Evolutionary conservation across 2,113 vertebrate genomes (phyloP).

Genomic region (Conger conger): DNA sequence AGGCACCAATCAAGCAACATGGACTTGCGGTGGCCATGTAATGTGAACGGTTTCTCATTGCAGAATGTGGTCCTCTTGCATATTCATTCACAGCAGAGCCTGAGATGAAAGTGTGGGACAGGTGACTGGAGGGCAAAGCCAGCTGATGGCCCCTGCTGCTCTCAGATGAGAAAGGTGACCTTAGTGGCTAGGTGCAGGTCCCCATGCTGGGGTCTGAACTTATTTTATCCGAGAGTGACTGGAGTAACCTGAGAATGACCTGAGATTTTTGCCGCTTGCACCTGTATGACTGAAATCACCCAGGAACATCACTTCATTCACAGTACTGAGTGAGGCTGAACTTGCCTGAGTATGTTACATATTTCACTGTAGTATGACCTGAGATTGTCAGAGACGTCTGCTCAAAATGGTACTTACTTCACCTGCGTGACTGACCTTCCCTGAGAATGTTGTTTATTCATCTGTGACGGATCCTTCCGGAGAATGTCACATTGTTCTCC

Average conservation of each 20-base stretch:
- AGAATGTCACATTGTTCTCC: background rate
- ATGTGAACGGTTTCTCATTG: conserved; percentile 4
- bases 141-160: conserved; percentile 14
- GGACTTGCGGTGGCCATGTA: conserved; percentile 32
- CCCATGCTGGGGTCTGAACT: background rate
- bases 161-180: background rate
- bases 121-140: conserved; percentile 17
- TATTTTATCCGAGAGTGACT: background rate
- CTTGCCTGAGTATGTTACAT: no score
- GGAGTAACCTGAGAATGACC: background rate
- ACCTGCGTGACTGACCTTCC: background rate
- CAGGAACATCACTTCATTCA: background rate
- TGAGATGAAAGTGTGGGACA: conserved; percentile 28
- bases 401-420: background rate
- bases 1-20: conserved; percentile 17
- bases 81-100: conserved; percentile 7
- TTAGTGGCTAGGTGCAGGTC: conserved; percentile 12
- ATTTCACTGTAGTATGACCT: no score
- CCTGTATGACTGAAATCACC: background rate
- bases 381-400: no score
- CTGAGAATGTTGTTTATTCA: background rate
- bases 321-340: no score
- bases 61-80: conserved; percentile 34
- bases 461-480: background rate
- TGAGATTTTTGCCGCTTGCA: background rate